Evolutionary conservation across 2,888 invertebrate genomes (phyloP).

Genomic region (Leptarthrus brevirostris): DNA sequence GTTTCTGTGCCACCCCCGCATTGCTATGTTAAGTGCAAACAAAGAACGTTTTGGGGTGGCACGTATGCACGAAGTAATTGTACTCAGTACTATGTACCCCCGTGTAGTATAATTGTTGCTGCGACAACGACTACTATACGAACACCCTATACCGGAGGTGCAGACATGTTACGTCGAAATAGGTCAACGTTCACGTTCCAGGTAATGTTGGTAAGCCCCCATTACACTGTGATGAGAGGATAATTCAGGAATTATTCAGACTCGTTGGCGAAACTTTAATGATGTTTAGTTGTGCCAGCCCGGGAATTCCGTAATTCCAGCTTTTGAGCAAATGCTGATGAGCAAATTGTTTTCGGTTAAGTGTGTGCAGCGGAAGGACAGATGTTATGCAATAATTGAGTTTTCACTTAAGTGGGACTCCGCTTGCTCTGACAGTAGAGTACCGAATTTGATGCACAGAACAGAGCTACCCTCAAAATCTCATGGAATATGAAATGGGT

Average conservation of each 20-base stretch:
- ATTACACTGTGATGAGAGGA: conserved; percentile 13
- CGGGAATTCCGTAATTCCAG: background rate
- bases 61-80: conserved; percentile 9
- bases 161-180: background rate
- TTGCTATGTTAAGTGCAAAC: background rate
- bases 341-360: conserved; percentile 7
- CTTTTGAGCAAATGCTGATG: background rate
- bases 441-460: background rate
- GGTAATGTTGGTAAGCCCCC: conserved; percentile 10
- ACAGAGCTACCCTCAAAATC: background rate
- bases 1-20: background rate
- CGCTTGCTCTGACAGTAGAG: background rate
- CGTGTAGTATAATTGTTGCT: background rate
- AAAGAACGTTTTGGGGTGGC: background rate
- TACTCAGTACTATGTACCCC: background rate
- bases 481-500: background rate
- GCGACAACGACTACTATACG: background rate
- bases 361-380: conserved; percentile 6
- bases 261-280: conserved; percentile 8
- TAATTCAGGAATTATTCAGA: conserved; percentile 17
- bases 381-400: conserved; percentile 10
- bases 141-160: background rate
- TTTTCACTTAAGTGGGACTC: conserved; percentile 2
- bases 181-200: conserved; percentile 16
- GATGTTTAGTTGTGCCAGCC: background rate